Conservation (phyloP, 1,140 invertebrate species). For the Aphaenogaster ashmeadi region DNA sequence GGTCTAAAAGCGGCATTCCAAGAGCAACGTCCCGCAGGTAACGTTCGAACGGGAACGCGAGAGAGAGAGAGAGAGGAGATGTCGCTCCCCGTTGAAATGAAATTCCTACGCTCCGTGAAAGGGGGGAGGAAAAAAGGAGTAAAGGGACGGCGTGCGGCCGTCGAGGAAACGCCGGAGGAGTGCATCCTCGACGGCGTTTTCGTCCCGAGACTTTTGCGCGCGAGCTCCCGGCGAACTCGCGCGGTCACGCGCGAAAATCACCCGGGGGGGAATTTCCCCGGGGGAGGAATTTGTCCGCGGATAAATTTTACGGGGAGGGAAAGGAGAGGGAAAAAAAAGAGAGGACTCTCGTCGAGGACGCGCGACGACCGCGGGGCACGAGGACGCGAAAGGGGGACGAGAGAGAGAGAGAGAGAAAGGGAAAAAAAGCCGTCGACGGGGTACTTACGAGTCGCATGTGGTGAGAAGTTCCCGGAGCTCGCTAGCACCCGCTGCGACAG, state of each 20-base stretch:
- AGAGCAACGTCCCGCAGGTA: not conserved
- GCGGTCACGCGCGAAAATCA: not conserved
- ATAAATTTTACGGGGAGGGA: too few species aligned
- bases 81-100: not conserved
- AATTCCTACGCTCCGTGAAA: not conserved
- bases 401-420: not conserved
- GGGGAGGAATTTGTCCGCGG: not conserved
- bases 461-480: slow-evolving; percentile 30
- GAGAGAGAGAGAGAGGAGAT: not conserved
- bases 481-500: slow-evolving; percentile 37
- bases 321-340: not conserved
- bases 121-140: not conserved
- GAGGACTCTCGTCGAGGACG: not conserved
- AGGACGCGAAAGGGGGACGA: not conserved
- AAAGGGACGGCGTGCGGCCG: not conserved
- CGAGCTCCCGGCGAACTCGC: not conserved
- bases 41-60: not conserved
- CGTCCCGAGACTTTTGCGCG: not conserved
- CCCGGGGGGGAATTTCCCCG: not conserved
- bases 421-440: not conserved
- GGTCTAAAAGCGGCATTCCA: not conserved
- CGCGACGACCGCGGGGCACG: not conserved
- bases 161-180: not conserved
- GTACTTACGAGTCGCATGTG: slow-evolving; percentile 66
- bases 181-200: not conserved